Percentiles rank a stretch among this genome's conserved stretches.
Evolutionary conservation across 1,140 invertebrate genomes (phyloP).

Genomic region (Alviniconcha marisindica): DNA sequence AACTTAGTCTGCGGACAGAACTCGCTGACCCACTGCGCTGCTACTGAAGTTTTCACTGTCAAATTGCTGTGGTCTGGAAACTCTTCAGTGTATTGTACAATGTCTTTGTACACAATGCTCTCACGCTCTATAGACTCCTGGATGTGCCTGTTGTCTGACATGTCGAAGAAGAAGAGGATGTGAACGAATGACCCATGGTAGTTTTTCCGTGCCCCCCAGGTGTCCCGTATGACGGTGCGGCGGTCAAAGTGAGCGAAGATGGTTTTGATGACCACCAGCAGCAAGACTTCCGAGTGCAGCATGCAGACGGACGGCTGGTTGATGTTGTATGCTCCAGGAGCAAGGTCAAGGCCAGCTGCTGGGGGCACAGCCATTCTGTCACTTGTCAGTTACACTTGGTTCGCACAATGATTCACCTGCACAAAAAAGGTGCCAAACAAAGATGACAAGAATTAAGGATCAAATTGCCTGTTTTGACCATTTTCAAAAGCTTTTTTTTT

Average conservation of each 20-base stretch:
- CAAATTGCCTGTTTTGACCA: no score
- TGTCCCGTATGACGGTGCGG: constrained; percentile 55
- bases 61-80: constrained; percentile 85
- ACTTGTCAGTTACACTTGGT: no score
- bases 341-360: background rate
- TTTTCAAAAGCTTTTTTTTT: no score
- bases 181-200: constrained; percentile 75
- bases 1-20: constrained; percentile 82
- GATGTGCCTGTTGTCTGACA: constrained; percentile 75
- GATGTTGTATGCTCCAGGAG: constrained; percentile 30
- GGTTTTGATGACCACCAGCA: constrained; percentile 43
- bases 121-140: constrained; percentile 80
- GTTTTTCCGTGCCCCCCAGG: constrained; percentile 50
- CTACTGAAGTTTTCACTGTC: constrained; percentile 91
- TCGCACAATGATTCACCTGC: no score
- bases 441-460: no score
- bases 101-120: constrained; percentile 80
- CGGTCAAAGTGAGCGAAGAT: constrained; percentile 44
- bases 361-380: background rate
- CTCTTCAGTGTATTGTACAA: constrained; percentile 80
- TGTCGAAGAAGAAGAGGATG: constrained; percentile 61
- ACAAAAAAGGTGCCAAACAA: no score
- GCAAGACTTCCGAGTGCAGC: constrained; percentile 36
- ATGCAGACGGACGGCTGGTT: constrained; percentile 42
- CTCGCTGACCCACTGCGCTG: constrained; percentile 84